Evolutionary conservation across 2,797 vertebrate species (phyloP), one percentile per base, ranked within the genome.

Genomic region (Sebastes oblongus): DNA sequence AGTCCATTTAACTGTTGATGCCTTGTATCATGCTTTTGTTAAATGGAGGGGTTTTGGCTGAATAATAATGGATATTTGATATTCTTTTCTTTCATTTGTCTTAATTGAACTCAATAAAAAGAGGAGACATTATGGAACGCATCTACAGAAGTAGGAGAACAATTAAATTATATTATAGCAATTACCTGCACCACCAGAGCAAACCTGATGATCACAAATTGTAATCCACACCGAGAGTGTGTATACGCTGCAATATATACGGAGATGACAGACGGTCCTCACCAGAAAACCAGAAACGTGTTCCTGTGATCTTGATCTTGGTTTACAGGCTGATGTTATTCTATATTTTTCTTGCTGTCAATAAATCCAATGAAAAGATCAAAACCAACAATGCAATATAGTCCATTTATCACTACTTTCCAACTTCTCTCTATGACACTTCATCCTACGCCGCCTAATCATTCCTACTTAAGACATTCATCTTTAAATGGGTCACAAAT

Each of bases 111-210:
- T 50, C 46, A 20, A 10, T 70, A 52, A 32, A 58, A 66, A 60
- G 18, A 6, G 1, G 18, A 27, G 50, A 14, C 18, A 56, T 76
- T 59, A 70, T 61, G 27, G 34, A 79, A 66, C 12, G 2, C 42
- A 65, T 71, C n/a, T 61, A 24, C 20, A 56, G 24, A 72, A 42
- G 27, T 3, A 61, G 32, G n/a, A 71, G 75, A 84, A 68, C 29
- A 74, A 82, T 80, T 1, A 77, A 75, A 71, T 74, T 42, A 78
- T 66, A 70, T 74, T 70, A 72, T 18, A 2, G 39, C 39, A 82
- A 82, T 89, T 84, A 83, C 58, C 42, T 74, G 39, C n/a, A 78
- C 24, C 54, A 65, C 14, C 74, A 85, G 77, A 84, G 72, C 32
- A 85, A 75, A 88, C 22, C 55, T 70, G 64, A 87, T 77, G 13